Evolutionary conservation across 2,797 vertebrate species (phyloP).

Genomic region (Falco biarmicus): DNA sequence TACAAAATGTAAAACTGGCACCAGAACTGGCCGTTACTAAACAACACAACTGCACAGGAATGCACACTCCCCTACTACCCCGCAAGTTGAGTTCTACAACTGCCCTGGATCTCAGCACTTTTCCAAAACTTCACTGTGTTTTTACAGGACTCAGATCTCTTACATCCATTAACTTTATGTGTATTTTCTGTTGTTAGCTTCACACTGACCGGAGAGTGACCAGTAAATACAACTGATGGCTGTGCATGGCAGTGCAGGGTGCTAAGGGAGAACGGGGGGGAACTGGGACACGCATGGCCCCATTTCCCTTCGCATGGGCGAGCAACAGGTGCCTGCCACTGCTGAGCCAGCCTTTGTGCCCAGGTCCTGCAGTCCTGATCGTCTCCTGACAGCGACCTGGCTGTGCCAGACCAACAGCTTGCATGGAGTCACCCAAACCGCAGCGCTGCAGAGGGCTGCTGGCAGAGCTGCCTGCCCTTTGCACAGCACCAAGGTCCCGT

Average conservation of each 20-base stretch:
- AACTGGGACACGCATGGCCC: neutral
- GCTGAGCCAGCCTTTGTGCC: neutral
- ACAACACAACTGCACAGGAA: neutral
- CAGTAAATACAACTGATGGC: neutral
- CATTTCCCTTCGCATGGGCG: neutral
- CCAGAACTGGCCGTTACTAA: neutral
- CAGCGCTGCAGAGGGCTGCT: neutral
- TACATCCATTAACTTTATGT: neutral
- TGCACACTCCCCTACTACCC: neutral
- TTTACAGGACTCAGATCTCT: neutral
- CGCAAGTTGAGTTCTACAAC: neutral
- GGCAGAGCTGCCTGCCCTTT: neutral
- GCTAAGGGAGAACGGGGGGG: neutral
- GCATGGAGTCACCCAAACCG: rapidly evolving
- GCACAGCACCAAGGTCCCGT: rapidly evolving
- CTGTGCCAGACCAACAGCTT: neutral
- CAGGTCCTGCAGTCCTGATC: neutral
- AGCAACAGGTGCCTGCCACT: neutral
- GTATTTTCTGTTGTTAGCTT: neutral
- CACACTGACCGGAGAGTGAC: neutral
- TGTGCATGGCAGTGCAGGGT: neutral
- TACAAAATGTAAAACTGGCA: neutral
- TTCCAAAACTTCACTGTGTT: neutral
- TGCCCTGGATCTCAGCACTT: neutral
- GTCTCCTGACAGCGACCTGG: neutral